Base-by-base conservation (phyloP, 2,888 invertebrate genomes). In the Rotaria magnacalcarata region DNA sequence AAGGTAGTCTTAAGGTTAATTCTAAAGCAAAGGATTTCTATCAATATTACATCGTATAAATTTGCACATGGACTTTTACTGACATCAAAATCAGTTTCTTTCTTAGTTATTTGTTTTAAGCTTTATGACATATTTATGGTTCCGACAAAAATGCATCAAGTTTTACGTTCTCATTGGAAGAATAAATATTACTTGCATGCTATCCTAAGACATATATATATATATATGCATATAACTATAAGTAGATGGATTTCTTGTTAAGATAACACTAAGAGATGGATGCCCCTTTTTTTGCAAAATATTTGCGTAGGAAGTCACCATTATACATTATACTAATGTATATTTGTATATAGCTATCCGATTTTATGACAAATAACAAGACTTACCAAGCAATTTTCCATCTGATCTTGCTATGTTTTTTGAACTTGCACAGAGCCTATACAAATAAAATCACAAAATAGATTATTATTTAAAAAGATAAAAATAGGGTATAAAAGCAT, bases 391-490 rank as follows among this genome's bases (percentile, higher is more conserved):
- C n/a, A 80, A 80, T 67, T 34, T 41, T 43, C 80, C 80, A 24
- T 80, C 47, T 1, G 80, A 80, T 80, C 24, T 80, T 7, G 80
- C 47, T 43, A n/a, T 14, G n/a, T 80, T 80, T 80, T 47, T 80
- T 80, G 80, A 80, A 7, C 47, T 80, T 47, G 80, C 19, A 47
- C 80, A 80, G 24, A 80, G 80, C 80, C 80, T 80, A 80, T n/a
- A 43, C 4, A 43, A 47, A 80, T 14, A 80, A 21, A 80, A 80
- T 34, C 2, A 34, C 34, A 34, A 34, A 2, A 34, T 34, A 34
- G 47, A 80, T 24, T 47, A 24, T 27, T 3, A 67, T 27, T 14
- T 54, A 5, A 54, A 52, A 21, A 7, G 19, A 21, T 54, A 7
- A 16, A 34, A 10, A 41, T 67, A 67, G 27, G 11, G 5, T 19